Evolutionary conservation across 2,113 vertebrate genomes (phyloP).

Genomic region (Pangasianodon gigas): DNA sequence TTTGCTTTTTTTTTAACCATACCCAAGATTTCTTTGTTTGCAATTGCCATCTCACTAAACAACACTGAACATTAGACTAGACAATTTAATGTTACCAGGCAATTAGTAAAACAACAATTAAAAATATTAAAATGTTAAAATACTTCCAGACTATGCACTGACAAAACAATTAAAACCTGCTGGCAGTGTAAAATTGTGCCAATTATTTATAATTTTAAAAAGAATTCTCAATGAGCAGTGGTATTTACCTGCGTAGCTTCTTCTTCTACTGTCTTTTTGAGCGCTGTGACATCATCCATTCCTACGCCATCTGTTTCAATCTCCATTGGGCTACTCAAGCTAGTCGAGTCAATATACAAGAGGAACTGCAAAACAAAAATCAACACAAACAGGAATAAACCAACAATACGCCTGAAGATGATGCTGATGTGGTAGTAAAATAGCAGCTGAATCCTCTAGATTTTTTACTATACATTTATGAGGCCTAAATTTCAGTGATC

Average conservation of each 20-base stretch:
- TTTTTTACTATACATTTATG: neutral
- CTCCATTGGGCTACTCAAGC: slow-evolving; percentile 82
- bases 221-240: neutral
- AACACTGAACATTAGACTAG: neutral
- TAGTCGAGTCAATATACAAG: slow-evolving; percentile 76
- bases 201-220: neutral
- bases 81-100: neutral
- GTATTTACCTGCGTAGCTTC: slow-evolving; percentile 84
- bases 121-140: neutral
- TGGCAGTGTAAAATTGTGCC: neutral
- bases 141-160: neutral
- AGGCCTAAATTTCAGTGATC: neutral
- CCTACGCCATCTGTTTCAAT: slow-evolving; percentile 92
- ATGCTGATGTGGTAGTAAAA: neutral
- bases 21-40: neutral
- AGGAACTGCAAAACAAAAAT: slow-evolving; percentile 76
- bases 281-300: slow-evolving; percentile 85
- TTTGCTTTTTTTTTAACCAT: too few species aligned
- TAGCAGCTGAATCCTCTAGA: neutral
- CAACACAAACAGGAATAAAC: neutral
- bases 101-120: neutral
- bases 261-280: slow-evolving; percentile 87
- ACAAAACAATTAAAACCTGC: neutral
- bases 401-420: neutral
- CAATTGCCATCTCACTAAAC: neutral